phyloP scores from a whole-genome alignment of 2,113 vertebrate species.

The Halcyon senegalensis region DNA sequence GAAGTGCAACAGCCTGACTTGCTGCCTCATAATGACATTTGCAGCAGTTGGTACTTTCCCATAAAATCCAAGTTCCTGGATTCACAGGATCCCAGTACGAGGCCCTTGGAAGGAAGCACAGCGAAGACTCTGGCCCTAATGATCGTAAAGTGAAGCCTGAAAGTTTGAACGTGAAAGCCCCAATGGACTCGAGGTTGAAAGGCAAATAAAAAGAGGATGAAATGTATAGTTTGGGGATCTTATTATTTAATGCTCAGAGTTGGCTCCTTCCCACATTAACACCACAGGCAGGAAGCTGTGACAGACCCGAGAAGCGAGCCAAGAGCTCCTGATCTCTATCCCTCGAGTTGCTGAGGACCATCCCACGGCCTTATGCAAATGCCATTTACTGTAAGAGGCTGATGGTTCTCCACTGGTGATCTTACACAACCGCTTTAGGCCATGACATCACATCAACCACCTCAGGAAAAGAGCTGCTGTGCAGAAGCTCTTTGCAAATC shows the following conservation, averaged over 20 bases:
- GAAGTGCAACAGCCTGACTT: neutral
- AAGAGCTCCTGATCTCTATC: slow-evolving; percentile 25
- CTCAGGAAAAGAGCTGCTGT: neutral
- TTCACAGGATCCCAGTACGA: neutral
- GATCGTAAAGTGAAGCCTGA: neutral
- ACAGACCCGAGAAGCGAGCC: neutral
- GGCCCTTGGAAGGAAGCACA: neutral
- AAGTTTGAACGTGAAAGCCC: neutral
- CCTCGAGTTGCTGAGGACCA: neutral
- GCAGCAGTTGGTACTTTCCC: slow-evolving; percentile 8
- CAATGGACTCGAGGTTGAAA: neutral
- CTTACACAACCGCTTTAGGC: neutral
- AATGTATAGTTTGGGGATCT: neutral
- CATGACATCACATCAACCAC: neutral
- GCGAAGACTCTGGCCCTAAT: neutral
- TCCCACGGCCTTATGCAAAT: slow-evolving; percentile 29
- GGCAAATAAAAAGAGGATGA: neutral
- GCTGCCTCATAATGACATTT: neutral
- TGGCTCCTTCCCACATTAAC: neutral
- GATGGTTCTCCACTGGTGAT: neutral
- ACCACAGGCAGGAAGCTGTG: neutral
- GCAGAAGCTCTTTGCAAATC: neutral
- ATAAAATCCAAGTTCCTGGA: neutral
- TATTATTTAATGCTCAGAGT: neutral
- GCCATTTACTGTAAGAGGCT: neutral